Percentiles rank a stretch among this genome's conserved stretches.
These are phyloP conservation scores for Leuciscus waleckii DNA, from an alignment of 2,797 vertebrate species.

Conservation along the genomic window DNA sequence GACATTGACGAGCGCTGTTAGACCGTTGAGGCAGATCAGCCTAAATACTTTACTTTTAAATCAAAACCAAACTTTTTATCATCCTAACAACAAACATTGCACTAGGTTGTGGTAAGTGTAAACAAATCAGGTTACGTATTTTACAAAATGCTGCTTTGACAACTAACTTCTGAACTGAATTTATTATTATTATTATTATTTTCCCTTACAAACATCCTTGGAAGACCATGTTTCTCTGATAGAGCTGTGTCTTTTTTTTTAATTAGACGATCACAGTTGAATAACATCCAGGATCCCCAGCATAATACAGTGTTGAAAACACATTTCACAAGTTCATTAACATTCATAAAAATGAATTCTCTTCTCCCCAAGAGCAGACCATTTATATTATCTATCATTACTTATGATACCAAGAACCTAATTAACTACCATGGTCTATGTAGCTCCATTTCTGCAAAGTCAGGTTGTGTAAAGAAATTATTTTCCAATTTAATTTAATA, in stretches of 20 bases:
- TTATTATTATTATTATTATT: neutral
- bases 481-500: slow-evolving; percentile 54
- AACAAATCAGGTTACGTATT: neutral
- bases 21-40: no score
- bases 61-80: no score
- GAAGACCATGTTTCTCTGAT: slow-evolving; percentile 5
- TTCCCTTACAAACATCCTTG: neutral
- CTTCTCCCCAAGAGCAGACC: slow-evolving; percentile 50
- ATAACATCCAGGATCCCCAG: slow-evolving; percentile 39
- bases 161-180: neutral
- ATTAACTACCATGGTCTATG: slow-evolving; percentile 53
- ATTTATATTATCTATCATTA: slow-evolving; percentile 55
- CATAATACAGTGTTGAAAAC: slow-evolving; percentile 31
- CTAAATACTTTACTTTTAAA: no score
- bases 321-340: slow-evolving; percentile 54
- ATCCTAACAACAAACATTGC: neutral
- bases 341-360: slow-evolving; percentile 57
- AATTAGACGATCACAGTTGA: slow-evolving; percentile 12
- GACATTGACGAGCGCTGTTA: no score
- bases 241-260: slow-evolving; percentile 2
- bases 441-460: slow-evolving; percentile 46
- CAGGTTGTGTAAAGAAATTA: slow-evolving; percentile 53
- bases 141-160: neutral
- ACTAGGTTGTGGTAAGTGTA: neutral
- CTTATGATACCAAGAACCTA: slow-evolving; percentile 50